These are phyloP conservation scores for Lophius piscatorius DNA, from an alignment of 2,113 vertebrate species.

Conservation along the genomic window DNA sequence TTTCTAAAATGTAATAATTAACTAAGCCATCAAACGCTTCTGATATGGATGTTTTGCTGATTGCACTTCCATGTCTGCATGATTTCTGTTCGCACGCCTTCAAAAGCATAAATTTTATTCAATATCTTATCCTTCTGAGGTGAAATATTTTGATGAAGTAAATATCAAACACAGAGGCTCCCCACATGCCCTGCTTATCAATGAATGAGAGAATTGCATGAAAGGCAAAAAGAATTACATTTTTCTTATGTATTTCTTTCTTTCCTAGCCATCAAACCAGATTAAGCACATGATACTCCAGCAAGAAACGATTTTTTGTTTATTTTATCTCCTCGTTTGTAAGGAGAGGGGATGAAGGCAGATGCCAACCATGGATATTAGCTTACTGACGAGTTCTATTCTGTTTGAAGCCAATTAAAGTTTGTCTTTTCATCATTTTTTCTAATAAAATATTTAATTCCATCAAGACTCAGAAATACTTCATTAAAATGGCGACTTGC, in stretches of 20 bases:
- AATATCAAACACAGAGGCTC: slow-evolving; percentile 20
- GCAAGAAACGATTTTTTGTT: slow-evolving; percentile 42
- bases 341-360: slow-evolving; percentile 52
- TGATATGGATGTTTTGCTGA: not conserved
- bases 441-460: slow-evolving; percentile 80
- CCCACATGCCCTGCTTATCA: slow-evolving; percentile 45
- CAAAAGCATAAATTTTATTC: slow-evolving; percentile 30
- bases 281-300: slow-evolving; percentile 22
- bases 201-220: slow-evolving; percentile 21
- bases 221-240: slow-evolving; percentile 37
- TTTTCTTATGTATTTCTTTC: slow-evolving; percentile 35
- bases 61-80: not conserved
- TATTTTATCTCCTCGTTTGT: slow-evolving; percentile 48
- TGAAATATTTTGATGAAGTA: slow-evolving; percentile 43
- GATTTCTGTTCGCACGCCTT: slow-evolving; percentile 25
- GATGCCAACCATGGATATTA: slow-evolving; percentile 52
- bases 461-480: slow-evolving; percentile 51
- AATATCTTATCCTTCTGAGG: slow-evolving; percentile 27
- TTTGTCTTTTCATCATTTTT: slow-evolving; percentile 65
- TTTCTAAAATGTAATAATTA: slow-evolving; percentile 4
- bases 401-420: slow-evolving; percentile 77
- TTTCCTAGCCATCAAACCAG: slow-evolving; percentile 19
- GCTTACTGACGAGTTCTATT: slow-evolving; percentile 65
- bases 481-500: slow-evolving; percentile 71
- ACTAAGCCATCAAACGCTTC: not conserved